These are phyloP conservation scores for Cataglyphis hispanica DNA, from an alignment of 1,140 invertebrate species.

Conservation along the genomic window DNA sequence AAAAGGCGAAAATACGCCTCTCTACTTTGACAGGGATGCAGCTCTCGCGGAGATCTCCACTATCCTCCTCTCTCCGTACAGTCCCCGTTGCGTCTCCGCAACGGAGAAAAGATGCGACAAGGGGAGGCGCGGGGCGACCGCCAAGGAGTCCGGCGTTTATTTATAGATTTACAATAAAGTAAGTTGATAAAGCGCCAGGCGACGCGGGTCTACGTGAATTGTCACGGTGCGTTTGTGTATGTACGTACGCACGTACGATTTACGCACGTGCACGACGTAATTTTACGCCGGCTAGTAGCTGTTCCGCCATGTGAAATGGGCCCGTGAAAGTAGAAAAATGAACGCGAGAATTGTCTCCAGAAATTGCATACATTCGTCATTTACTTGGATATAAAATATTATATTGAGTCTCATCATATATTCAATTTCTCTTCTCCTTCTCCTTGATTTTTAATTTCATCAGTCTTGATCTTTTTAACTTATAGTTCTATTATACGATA, in stretches of 20 bases:
- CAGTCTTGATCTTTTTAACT: background rate
- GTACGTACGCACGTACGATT: conserved; percentile 24
- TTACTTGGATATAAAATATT: background rate
- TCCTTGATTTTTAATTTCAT: background rate
- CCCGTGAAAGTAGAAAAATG: conserved; percentile 3
- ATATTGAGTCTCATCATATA: background rate
- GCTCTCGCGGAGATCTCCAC: conserved; percentile 1
- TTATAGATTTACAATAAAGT: conserved; percentile 82
- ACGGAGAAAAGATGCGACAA: conserved; percentile 21
- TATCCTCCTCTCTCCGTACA: background rate
- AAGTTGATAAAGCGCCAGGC: conserved; percentile 80
- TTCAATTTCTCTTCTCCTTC: background rate
- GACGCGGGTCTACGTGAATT: conserved; percentile 71
- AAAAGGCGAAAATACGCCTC: conserved; percentile 64
- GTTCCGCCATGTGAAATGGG: conserved; percentile 19
- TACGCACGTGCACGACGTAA: conserved; percentile 66
- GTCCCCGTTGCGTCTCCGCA: background rate
- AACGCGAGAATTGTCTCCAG: background rate
- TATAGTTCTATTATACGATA: background rate
- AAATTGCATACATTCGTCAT: background rate
- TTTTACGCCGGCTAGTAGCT: conserved; percentile 17
- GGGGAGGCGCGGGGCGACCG: background rate
- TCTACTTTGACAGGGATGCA: conserved; percentile 61
- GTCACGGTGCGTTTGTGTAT: conserved; percentile 59
- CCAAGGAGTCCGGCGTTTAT: conserved; percentile 72